phyloP scores from a whole-genome alignment of 2,797 vertebrate genomes.

The Pseudotriccus pelzelni region DNA sequence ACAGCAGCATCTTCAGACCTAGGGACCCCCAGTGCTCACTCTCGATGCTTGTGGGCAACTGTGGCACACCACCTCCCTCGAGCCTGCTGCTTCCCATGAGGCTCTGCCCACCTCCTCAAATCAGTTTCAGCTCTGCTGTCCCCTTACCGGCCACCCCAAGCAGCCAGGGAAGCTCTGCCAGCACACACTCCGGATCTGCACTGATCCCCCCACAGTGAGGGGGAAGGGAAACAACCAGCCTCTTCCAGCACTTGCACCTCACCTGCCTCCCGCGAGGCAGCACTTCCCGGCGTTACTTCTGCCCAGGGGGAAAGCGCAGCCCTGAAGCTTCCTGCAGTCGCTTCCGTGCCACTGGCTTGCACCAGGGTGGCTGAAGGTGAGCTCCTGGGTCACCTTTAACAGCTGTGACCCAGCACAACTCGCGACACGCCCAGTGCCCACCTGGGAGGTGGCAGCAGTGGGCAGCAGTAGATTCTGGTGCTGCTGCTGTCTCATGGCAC shows the following conservation, averaged over 20 bases:
- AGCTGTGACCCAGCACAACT: not conserved
- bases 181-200: not conserved
- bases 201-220: not conserved
- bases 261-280: not conserved
- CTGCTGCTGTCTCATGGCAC: not conserved
- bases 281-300: not conserved
- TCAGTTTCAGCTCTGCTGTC: constrained; percentile 22
- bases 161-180: not conserved
- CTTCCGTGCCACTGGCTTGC: not conserved
- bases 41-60: not conserved
- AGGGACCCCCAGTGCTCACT: rapidly evolving
- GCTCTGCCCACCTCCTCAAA: constrained; percentile 54
- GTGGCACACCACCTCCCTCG: not conserved
- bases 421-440: not conserved
- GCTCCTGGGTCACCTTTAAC: rapidly evolving
- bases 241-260: not conserved
- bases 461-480: not conserved
- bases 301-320: not conserved
- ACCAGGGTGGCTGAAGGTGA: not conserved
- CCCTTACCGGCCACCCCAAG: not conserved
- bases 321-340: not conserved
- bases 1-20: not conserved
- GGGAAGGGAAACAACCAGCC: not conserved
- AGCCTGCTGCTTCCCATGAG: not conserved
- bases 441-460: not conserved